phyloP scores from a whole-genome alignment of 2,888 invertebrate species.

The Euspilapteryx auroguttella region DNA sequence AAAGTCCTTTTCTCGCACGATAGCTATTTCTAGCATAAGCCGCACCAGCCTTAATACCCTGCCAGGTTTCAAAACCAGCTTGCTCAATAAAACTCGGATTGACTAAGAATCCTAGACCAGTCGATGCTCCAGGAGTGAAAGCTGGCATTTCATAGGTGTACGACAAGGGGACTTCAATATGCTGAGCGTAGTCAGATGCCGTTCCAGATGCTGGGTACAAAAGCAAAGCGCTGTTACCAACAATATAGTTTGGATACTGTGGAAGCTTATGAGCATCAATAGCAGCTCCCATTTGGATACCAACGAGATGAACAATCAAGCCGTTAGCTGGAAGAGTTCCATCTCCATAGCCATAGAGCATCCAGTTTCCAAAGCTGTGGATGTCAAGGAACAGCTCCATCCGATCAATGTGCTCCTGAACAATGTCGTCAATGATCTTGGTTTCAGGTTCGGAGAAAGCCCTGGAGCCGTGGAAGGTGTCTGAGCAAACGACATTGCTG shows the following conservation, averaged over 20 bases:
- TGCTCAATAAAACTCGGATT: conserved; percentile 54
- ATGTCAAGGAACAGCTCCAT: conserved; percentile 69
- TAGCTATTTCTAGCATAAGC: conserved; percentile 21
- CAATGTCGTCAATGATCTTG: conserved; percentile 52
- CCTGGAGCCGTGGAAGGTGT: conserved; percentile 63
- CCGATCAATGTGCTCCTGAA: conserved; percentile 38
- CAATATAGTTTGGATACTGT: conserved; percentile 35
- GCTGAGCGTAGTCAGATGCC: conserved; percentile 65
- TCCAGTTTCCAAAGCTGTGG: conserved; percentile 73
- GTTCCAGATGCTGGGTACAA: conserved; percentile 64
- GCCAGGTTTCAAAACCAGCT: conserved; percentile 64
- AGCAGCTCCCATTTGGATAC: conserved; percentile 33
- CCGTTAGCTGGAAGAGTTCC: conserved; percentile 48
- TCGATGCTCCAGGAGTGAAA: conserved; percentile 22
- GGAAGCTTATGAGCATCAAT: conserved; percentile 45
- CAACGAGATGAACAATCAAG: conserved; percentile 30
- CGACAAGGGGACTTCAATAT: conserved; percentile 45
- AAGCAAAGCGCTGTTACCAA: conserved; percentile 44
- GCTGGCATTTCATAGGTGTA: conserved; percentile 67
- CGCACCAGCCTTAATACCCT: conserved; percentile 56
- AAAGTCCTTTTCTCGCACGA: conserved; percentile 6
- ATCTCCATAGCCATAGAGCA: conserved; percentile 37
- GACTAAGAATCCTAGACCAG: conserved; percentile 52
- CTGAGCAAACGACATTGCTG: conserved; percentile 54
- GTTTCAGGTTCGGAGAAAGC: conserved; percentile 73